phyloP scores from a whole-genome alignment of 2,888 invertebrate species.

The Ophioninae sp. region DNA sequence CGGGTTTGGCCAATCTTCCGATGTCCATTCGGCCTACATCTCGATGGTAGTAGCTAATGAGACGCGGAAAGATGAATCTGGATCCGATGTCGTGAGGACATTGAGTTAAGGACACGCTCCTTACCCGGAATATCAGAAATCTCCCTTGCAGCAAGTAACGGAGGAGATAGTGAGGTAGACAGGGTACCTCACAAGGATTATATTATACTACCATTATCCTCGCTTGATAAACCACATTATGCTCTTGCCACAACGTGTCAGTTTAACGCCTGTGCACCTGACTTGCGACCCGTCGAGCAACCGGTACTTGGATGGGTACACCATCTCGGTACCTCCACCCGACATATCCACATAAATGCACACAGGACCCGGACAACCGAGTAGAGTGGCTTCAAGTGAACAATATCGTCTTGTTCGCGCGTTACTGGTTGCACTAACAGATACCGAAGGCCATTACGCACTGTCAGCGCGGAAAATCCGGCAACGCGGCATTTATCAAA shows the following conservation, averaged over 20 bases:
- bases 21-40: not conserved
- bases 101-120: not conserved
- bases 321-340: slow-evolving; percentile 5
- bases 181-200: slow-evolving; percentile 23
- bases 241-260: slow-evolving; percentile 34
- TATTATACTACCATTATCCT: slow-evolving; percentile 38
- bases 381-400: slow-evolving; percentile 22
- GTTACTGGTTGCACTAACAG: slow-evolving; percentile 14
- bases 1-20: not conserved
- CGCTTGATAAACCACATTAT: slow-evolving; percentile 50
- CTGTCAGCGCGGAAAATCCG: slow-evolving; percentile 28
- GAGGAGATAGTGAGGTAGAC: slow-evolving; percentile 17
- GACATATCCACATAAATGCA: not conserved
- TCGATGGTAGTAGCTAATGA: not conserved
- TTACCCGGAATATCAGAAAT: slow-evolving; percentile 10
- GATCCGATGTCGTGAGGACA: not conserved
- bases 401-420: slow-evolving; percentile 20
- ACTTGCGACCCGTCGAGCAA: slow-evolving; percentile 39
- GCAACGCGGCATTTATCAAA: slow-evolving; percentile 29
- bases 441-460: slow-evolving; percentile 12
- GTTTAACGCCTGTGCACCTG: slow-evolving; percentile 40
- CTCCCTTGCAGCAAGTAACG: not conserved
- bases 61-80: not conserved
- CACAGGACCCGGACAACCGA: not conserved
- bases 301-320: slow-evolving; percentile 27